Evolutionary conservation across 2,113 vertebrate species (phyloP), one percentile per base, ranked within the genome.

Genomic region (Cyphomyrus discorhynchus): DNA sequence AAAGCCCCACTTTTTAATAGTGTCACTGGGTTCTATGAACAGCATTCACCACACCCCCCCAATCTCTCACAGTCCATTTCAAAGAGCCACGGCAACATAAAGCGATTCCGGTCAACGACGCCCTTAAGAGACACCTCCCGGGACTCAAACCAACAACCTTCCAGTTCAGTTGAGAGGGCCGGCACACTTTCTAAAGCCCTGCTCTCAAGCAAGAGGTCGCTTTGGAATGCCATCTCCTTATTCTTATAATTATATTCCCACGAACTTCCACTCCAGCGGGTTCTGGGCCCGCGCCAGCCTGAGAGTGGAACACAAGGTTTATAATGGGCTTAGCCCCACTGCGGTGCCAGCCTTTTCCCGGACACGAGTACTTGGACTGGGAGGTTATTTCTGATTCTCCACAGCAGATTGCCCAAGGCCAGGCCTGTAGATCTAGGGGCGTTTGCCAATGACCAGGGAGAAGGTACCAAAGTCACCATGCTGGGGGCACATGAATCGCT

Each of bases 341-440:
- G 85, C 83, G 87, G 50, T 91, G 90, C 91, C 91, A 92, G 90
- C 90, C 89, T 91, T 87, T 82, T 91, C 88, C 86, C 86, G 62
- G 91, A 49, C 90, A 90, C 31, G 85, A 91, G 84, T 88, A 70
- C 90, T 80, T 80, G 86, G 91, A 92, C 88, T 89, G 89, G 53
- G 88, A 62, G 90, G 89, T 90, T 90, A 91, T 92, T 90, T 91
- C 88, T 77, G 42, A 90, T 91, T 85, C 83, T 88, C 83, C n/a
- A 89, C 86, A 89, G 90, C 91, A 92, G 85, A 92, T 91, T 89
- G 90, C 92, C 90, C 90, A 62, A 84, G 89, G 92, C 90, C 91
- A 90, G 70, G 90, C 90, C 90, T 91, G 90, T 85, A 86, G 91
- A 89, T 87, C 88, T 62, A 89, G 91, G 87, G 77, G 47, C 80